A percentile compares a stretch with the other conserved stretches of the same genome.
Evolutionary conservation across 2,888 invertebrate genomes (phyloP).

Genomic region (Ophion ellenae): DNA sequence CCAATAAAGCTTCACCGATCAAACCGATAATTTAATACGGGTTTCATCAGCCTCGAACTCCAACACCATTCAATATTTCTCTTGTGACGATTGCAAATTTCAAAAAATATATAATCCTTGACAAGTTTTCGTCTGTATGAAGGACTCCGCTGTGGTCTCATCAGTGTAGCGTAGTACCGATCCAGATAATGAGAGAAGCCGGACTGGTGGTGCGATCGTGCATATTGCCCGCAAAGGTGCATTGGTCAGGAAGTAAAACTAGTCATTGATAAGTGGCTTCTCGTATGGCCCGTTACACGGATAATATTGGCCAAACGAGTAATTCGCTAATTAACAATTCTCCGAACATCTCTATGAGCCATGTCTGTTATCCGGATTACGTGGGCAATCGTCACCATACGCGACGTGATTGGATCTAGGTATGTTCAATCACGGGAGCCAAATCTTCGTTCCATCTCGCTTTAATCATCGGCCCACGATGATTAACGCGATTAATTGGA

Average conservation of each 20-base stretch:
- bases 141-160: neutral
- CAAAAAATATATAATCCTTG: neutral
- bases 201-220: neutral
- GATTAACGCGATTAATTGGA: neutral
- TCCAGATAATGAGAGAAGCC: neutral
- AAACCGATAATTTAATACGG: neutral
- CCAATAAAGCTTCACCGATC: neutral
- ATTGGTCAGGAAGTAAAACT: neutral
- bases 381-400: neutral
- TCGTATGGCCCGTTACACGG: neutral
- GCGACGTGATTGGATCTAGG: neutral
- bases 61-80: neutral
- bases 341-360: neutral
- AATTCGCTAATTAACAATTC: conserved; percentile 6
- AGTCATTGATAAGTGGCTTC: neutral
- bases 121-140: neutral
- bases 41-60: neutral
- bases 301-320: neutral
- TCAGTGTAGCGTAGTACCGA: neutral
- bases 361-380: conserved; percentile 21
- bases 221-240: neutral
- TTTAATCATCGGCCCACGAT: neutral
- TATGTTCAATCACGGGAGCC: neutral
- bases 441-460: neutral
- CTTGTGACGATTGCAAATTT: neutral